Conservation (phyloP, 1,140 invertebrate species). For the Ephestia elutella region DNA sequence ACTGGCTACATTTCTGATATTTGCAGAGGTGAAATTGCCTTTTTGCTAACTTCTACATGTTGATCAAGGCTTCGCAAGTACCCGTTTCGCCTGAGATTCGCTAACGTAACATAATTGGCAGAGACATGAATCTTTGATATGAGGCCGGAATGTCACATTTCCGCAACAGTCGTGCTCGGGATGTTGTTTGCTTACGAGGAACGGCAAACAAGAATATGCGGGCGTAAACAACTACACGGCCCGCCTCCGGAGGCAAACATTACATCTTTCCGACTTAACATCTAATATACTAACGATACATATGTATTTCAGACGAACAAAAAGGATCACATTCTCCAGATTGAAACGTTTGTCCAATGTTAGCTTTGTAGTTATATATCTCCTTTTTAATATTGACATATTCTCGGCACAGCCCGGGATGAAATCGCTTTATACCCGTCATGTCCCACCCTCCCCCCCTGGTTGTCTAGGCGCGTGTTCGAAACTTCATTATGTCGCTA, state of each 20-base stretch:
- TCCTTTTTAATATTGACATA: constrained; percentile 9
- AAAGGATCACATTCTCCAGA: constrained; percentile 1
- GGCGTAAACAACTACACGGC: constrained; percentile 25
- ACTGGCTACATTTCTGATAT: too few species aligned
- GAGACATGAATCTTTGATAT: constrained; percentile 14
- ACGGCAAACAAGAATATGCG: constrained; percentile 30
- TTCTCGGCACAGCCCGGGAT: constrained; percentile 6
- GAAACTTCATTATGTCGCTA: constrained; percentile 20
- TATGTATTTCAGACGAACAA: background rate
- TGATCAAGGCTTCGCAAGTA: background rate
- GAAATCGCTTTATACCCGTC: constrained; percentile 14
- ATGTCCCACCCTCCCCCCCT: constrained; percentile 11
- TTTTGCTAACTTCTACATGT: background rate
- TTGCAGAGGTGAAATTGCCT: too few species aligned
- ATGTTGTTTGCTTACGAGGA: constrained; percentile 22
- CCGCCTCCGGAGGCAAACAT: constrained; percentile 19
- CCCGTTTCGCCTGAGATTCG: background rate
- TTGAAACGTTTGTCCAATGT: constrained; percentile 3
- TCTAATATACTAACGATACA: constrained; percentile 12
- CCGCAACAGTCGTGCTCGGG: constrained; percentile 17
- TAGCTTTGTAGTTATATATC: background rate
- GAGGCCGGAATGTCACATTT: constrained; percentile 13
- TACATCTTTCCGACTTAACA: constrained; percentile 16
- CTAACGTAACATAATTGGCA: constrained; percentile 3
- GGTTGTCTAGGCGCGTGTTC: constrained; percentile 15